Base-by-base conservation (phyloP, 1,140 invertebrate genomes). In the Nylanderia fulva region DNA sequence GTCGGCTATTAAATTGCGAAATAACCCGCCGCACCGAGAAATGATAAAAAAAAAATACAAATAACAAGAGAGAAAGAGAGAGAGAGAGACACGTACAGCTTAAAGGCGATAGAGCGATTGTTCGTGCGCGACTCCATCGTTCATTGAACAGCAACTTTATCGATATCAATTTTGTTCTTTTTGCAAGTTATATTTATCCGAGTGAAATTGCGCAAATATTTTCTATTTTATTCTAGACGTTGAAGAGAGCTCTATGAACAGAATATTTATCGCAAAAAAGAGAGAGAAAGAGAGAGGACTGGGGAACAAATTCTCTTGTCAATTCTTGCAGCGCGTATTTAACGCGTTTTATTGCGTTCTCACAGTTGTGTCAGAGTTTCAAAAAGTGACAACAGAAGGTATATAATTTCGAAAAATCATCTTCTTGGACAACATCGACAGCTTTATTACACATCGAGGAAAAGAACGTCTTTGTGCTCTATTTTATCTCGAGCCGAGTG, bases 1-100 rank as follows among this genome's bases (percentile, higher is more conserved):
- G 69, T 18, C 54, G 68, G 48, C 27, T 84, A 86, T 89, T 89
- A 90, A 90, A 88, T 90, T 60, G 75, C 63, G 83, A 80, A 89
- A 90, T 89, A 89, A 86, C 74, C 79, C 21, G 36, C 13, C 24
- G 71, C 27, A 60, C 27, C 39, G 56, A 72, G 48, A 45, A 13
- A 45, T 3, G 60, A 39, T 7, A 11, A 33, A 52, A 66, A n/a
- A 64, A 82, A 84, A 54, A 77, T 68, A 77, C 54, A 74, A 75
- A 42, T 3, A 39, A 8, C 0, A 2, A 9, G 1, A 79, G 24
- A 36, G 2, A 84, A 21, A 68, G 79, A 61, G 33, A 48, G 1
- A 83, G 52, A 72, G 24, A 69, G 24, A 45, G 77, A 42, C 21
- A 60, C 21, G 9, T 1, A 36, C 77, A 72, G 39, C 71, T 82